Base-by-base conservation (phyloP, 2,888 invertebrate species). In the Dicranocentrus wangi region DNA sequence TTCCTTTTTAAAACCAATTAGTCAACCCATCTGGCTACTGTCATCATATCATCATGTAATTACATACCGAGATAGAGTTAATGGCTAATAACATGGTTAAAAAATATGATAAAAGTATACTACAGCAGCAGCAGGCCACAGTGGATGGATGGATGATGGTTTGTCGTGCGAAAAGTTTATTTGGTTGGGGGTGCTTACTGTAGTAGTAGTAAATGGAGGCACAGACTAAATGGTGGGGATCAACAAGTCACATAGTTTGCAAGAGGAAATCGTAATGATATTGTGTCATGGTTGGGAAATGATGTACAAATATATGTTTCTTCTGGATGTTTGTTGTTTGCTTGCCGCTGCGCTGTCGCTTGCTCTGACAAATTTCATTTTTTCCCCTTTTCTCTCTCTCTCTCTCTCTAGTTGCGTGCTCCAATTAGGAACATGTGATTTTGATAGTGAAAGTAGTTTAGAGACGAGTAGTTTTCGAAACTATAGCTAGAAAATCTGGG, bases 11-110 rank as follows among this genome's bases (percentile, higher is more conserved):
- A 77, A 70, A 70, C 53, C 77, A 77, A 77, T 77, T 77, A 77
- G 77, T 77, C 77, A 77, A 77, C 77, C 77, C 63, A 77, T 77
- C 77, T 77, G 77, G 77, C 70, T 77, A 70, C 77, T 77, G 77
- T 77, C 77, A 77, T 70, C 69, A 25, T 73, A 32, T 21, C 68
- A 68, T 60, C 68, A 61, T 76, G 68, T 47, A 76, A 76, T 76
- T 76, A 76, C 66, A 65, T 75, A 43, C 25, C 2, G 2, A 47
- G 15, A 5, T 47, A n/a, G 10, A 47, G n/a, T n/a, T n/a, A 47
- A 47, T 47, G 13, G 47, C 47, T n/a, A 32, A 32, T 32, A 32
- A 32, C 32, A 32, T 47, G 19, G 73, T 53, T 51, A 72, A 70
- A 51, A 70, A 51, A 39, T 7, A 55, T 58, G 53, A 53, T 68